These are phyloP conservation scores for Cordylochernes scorpioides DNA, from an alignment of 2,888 invertebrate genomes.

Conservation along the genomic window DNA sequence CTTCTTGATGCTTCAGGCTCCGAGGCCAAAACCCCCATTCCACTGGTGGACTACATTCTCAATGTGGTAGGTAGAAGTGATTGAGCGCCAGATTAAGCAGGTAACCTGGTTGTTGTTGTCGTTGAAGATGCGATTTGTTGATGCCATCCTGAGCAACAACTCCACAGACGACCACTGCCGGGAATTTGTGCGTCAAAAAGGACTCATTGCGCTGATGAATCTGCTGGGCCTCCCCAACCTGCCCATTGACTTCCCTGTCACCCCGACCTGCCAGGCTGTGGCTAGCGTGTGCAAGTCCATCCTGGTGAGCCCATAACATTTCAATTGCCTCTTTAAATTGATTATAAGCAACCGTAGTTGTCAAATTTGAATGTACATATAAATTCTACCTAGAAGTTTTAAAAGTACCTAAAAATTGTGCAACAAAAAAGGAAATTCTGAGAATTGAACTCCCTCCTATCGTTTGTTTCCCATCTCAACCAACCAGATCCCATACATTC, in stretches of 20 bases:
- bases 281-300: constrained; percentile 51
- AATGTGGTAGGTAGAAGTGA: constrained; percentile 36
- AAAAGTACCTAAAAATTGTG: no score
- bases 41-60: constrained; percentile 50
- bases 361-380: no score
- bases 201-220: constrained; percentile 40
- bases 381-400: no score
- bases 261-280: constrained; percentile 49
- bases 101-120: constrained; percentile 2
- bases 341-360: no score
- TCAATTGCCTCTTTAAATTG: no score
- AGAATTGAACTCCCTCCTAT: no score
- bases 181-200: constrained; percentile 50
- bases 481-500: no score
- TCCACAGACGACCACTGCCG: constrained; percentile 56
- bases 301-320: constrained; percentile 28
- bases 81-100: no score
- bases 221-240: constrained; percentile 49
- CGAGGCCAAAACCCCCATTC: constrained; percentile 30
- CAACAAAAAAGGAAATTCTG: no score
- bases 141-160: constrained; percentile 60
- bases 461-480: no score
- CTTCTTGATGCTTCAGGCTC: constrained; percentile 16
- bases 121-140: constrained; percentile 49
- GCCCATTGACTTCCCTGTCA: constrained; percentile 53